Percentiles rank a stretch among this genome's conserved stretches.
These are phyloP conservation scores for Drosophila ogumai DNA, from an alignment of 1,140 invertebrate genomes.

Conservation along the genomic window DNA sequence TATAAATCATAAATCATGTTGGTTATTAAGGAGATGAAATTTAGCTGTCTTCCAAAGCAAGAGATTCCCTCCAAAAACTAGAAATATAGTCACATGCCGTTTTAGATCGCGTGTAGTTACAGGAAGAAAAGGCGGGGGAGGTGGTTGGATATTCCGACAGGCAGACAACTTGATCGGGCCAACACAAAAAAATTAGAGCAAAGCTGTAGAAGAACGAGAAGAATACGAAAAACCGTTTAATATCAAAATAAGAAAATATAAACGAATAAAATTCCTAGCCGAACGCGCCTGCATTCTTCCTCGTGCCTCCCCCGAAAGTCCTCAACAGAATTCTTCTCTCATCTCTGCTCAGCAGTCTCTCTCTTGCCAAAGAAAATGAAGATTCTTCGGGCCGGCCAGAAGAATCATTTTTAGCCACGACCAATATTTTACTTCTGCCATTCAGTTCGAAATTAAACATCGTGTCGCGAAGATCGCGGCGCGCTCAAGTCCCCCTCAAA, in stretches of 20 bases:
- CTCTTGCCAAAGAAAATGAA: constrained; percentile 32
- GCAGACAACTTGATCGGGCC: constrained; percentile 65
- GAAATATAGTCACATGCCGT: constrained; percentile 50
- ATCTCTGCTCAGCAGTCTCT: constrained; percentile 7
- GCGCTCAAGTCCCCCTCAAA: constrained; percentile 21
- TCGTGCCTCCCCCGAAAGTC: constrained; percentile 17
- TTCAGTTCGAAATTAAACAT: constrained; percentile 79
- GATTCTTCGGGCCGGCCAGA: constrained; percentile 65
- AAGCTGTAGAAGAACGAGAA: constrained; percentile 20
- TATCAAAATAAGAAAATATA: constrained; percentile 66
- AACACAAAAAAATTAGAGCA: constrained; percentile 29
- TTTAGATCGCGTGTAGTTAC: constrained; percentile 58
- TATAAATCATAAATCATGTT: constrained; percentile 62
- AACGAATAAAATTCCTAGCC: constrained; percentile 73
- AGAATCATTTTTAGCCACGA: constrained; percentile 79
- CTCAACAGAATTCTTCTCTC: constrained; percentile 17
- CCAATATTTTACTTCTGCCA: constrained; percentile 62
- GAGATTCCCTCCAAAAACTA: constrained; percentile 1
- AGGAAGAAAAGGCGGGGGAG: constrained; percentile 8
- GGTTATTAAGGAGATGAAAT: constrained; percentile 39
- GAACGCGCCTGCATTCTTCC: constrained; percentile 41
- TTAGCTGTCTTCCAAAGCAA: background rate
- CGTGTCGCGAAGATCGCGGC: constrained; percentile 69
- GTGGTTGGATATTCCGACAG: constrained; percentile 8
- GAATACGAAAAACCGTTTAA: constrained; percentile 60